A percentile compares a stretch with the other conserved stretches of the same genome.
These are phyloP conservation scores for Uria aalge DNA, from an alignment of 2,113 vertebrate genomes.

Conservation along the genomic window DNA sequence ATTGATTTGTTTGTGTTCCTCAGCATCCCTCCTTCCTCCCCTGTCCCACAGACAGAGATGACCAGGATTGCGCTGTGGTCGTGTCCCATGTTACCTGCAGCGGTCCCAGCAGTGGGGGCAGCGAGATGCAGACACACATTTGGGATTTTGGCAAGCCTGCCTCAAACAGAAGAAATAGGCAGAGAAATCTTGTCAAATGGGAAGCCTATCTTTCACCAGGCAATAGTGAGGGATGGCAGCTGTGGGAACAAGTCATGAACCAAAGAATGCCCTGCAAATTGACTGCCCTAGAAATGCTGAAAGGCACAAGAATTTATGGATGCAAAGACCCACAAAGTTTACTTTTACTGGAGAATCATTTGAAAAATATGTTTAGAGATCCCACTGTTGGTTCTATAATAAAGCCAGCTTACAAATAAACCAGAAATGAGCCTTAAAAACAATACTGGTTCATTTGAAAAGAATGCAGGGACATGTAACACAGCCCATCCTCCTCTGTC, in stretches of 20 bases:
- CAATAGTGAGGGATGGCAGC: background rate
- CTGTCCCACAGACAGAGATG: background rate
- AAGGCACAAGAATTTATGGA: background rate
- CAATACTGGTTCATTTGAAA: slow-evolving; percentile 37
- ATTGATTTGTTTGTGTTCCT: background rate
- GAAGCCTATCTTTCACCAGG: background rate
- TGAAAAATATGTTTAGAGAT: slow-evolving; percentile 47
- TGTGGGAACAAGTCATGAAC: slow-evolving; percentile 5
- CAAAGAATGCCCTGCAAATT: slow-evolving; percentile 10
- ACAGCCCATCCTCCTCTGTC: slow-evolving; percentile 62
- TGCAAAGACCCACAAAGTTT: background rate
- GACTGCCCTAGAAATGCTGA: background rate
- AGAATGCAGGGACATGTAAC: slow-evolving; percentile 19
- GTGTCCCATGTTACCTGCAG: fast-evolving
- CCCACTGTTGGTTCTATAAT: slow-evolving; percentile 24
- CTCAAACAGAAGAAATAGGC: background rate
- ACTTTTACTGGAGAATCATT: slow-evolving; percentile 45
- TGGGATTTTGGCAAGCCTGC: background rate
- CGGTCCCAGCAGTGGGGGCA: fast-evolving
- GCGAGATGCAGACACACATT: fast-evolving
- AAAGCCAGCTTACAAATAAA: slow-evolving; percentile 60
- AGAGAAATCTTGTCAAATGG: background rate
- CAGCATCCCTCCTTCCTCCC: background rate
- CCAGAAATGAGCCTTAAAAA: slow-evolving; percentile 29
- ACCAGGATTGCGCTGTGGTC: background rate